Base-by-base conservation (phyloP, 1,140 invertebrate species). In the Sipha flava region DNA sequence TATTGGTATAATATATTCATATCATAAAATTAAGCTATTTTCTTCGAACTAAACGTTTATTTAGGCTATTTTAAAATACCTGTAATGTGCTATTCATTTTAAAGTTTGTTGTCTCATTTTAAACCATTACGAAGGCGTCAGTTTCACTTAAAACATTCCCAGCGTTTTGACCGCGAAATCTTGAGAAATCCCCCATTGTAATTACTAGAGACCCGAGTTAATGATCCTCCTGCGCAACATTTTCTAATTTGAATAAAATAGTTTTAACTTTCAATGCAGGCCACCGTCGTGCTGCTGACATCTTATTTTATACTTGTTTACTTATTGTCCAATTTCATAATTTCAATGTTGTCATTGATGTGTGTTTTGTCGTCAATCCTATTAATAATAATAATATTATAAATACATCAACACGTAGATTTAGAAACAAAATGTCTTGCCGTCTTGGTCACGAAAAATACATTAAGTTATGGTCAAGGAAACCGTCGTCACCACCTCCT, bases 121-220 rank as follows among this genome's bases (percentile, higher is more conserved):
- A 66, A 66, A 21, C 64, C 1, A 66, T 66, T 26, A 43, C 12
- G 4, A 10, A 2, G 34, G 66, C 40, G 23, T 70, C 66, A 16
- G 40, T 70, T 70, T 70, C 66, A 70, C 66, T 70, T 31, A 18
- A 29, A 47, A 70, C 16, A 29, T 70, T 70, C 66, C 66, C 66
- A 70, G 21, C 66, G 66, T 70, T 47, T 70, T 70, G 40, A 70
- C 49, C 34, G 52, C 52, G 73, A 77, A 77, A 77, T 77, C 73
- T 57, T 77, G 73, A 59, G 73, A 77, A 77, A 77, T 52, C 10
- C 70, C 23, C 14, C n/a, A 70, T 47, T 45, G 66, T 47, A 70
- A 70, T 70, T 47, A 31, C 9, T 47, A 29, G 2, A 12, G 29
- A 70, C 16, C 16, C 23, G 47, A 70, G 43, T 29, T 70, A 68